Evolutionary conservation across 2,113 vertebrate species (phyloP).

Genomic region (rat (Rattus norvegicus)): DNA sequence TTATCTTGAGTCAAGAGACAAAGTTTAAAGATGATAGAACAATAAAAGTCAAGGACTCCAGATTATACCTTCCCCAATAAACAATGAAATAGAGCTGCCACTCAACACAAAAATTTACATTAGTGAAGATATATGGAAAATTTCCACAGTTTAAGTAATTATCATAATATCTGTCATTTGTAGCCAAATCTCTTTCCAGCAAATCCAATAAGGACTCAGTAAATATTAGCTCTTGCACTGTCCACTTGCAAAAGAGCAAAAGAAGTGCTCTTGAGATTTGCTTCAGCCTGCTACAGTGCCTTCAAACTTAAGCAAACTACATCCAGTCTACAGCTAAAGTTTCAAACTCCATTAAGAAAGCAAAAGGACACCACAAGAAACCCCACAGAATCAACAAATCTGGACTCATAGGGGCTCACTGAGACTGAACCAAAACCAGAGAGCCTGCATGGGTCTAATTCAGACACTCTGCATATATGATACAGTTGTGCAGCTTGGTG

Average conservation of each 20-base stretch:
- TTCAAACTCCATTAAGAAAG: constrained; percentile 47
- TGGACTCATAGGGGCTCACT: background rate
- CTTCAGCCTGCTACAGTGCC: background rate
- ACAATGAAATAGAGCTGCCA: background rate
- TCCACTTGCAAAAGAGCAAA: background rate
- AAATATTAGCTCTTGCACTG: constrained; percentile 37
- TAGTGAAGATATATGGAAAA: background rate
- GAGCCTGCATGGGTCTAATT: background rate
- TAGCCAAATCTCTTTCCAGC: constrained; percentile 10
- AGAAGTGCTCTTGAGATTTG: background rate
- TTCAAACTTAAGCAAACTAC: background rate
- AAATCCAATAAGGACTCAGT: constrained; percentile 14
- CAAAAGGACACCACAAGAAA: background rate
- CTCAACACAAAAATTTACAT: constrained; percentile 11
- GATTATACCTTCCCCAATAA: background rate
- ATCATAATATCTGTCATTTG: constrained; percentile 23
- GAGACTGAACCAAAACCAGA: background rate
- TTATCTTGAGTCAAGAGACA: background rate
- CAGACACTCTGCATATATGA: background rate
- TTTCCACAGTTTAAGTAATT: background rate
- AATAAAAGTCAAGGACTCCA: background rate
- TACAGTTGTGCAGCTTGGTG: background rate
- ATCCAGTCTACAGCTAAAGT: background rate
- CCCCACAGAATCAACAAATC: background rate
- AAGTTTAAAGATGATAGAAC: constrained; percentile 7